Base-by-base conservation (phyloP, 2,797 vertebrate genomes). In the Onychomys arenicola region DNA sequence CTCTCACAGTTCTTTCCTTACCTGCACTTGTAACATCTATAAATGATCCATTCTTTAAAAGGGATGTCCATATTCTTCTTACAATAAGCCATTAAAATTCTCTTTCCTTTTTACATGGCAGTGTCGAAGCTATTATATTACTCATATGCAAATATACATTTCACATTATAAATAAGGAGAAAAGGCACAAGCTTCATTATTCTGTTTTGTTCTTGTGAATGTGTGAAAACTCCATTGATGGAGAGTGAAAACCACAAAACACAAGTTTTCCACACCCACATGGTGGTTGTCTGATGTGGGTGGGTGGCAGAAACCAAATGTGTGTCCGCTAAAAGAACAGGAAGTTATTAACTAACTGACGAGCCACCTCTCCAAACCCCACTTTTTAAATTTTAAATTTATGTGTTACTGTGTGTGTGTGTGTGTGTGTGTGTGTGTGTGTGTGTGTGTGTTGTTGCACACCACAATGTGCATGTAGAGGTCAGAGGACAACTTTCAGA, bases 151-250 rank as follows among this genome's bases (percentile, higher is more conserved):
- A 90, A 92, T 90, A 57, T 1, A 84, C 57, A 55, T 88, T 97
- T 94, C 52, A 84, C 81, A 29, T 92, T 91, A 83, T 23, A 90
- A 78, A 73, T 92, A 95, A 73, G 59, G 55, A 77, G 49, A 91
- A 84, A 87, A 80, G 46, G 69, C 13, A 46, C 43, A 23, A 21
- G 10, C 40, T 49, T 49, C 29, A 67, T 49, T 34, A 67, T 49
- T 34, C 43, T 49, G 4, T 34, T 46, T 85, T 67, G 29, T 29
- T 67, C 11, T 85, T 67, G 29, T n/a, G 17, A 65, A 34, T 46
- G 37, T 49, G 43, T 46, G 59, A 46, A 84, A 65, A 83, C 5
- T 17, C 59, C 27, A 8, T 67, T 25, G 29, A 67, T 8, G 19
- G 65, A 14, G 19, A 23, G 17, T 32, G 43, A 85, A 67, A 85